Evolutionary conservation across 2,113 vertebrate species (phyloP), one percentile per base, ranked within the genome.

Genomic region (Bos indicus): DNA sequence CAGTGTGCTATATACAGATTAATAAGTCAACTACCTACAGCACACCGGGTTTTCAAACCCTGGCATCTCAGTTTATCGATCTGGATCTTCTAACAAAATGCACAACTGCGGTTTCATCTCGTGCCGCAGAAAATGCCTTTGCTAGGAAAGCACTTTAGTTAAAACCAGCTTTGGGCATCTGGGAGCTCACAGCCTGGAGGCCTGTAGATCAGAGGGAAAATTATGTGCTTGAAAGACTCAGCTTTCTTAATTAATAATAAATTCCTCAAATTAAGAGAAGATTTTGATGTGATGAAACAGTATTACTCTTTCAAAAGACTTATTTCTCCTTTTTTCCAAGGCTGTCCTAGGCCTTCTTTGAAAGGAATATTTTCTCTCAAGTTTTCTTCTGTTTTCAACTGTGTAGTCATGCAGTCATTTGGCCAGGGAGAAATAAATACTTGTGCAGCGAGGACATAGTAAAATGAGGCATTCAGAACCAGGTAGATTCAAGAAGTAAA

Each of bases 41-140:
- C 78, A 82, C 54, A 26, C 43, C 62, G 8, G 82, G 57, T 88
- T 91, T 94, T 93, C 96, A 97, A 97, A n/a, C 0, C 0, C 52
- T 88, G 94, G 51, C 36, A 46, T 95, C 98, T 97, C 96, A 96
- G 88, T 80, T 81, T 97, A 98, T 97, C 23, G 43, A 97, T 91
- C 36, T 94, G 87, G 30, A 62, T 95, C 59, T 97, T 98, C 60
- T 67, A 92, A 96, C 67, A 97, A 95, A 97, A 97, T 8, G 25
- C 0, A 43, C 88, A 67, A 30, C 17, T 3, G n/a, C 84, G 16
- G 82, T 83, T 94, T 98, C 97, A 90, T 89, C 97, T 89, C 60
- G 25, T 97, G 96, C 82, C 94, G 86, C 56, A 82, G 96, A 94
- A 95, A 97, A 97, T 94, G 2, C 0, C 46, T 97, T 97, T 82